phyloP scores from a whole-genome alignment of 1,140 invertebrate species.

The Drosophila pachea region DNA sequence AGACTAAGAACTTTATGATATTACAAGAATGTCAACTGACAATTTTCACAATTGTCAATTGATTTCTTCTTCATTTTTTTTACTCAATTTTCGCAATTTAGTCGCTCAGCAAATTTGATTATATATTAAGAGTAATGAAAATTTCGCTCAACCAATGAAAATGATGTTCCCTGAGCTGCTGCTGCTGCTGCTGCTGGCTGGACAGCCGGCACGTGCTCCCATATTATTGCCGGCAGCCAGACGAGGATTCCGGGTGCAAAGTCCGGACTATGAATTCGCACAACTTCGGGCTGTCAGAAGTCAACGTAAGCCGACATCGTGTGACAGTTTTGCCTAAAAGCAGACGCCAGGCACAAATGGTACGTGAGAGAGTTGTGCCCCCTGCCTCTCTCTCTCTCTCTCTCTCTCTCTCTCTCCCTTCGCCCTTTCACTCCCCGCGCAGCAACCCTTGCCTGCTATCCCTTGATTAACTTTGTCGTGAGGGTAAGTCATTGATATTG shows the following conservation, averaged over 20 bases:
- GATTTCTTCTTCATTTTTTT: slow-evolving; percentile 1
- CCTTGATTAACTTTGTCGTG: slow-evolving; percentile 64
- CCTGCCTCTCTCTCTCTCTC: not conserved
- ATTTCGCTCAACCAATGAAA: slow-evolving; percentile 42
- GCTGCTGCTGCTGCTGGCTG: slow-evolving; percentile 23
- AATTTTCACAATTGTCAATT: slow-evolving; percentile 17
- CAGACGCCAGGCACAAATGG: slow-evolving; percentile 30
- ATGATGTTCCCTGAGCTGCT: slow-evolving; percentile 37
- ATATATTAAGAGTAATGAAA: slow-evolving; percentile 38
- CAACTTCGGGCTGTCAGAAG: slow-evolving; percentile 69
- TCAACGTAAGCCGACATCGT: slow-evolving; percentile 67
- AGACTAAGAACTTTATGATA: not conserved
- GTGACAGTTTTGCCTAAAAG: slow-evolving; percentile 43
- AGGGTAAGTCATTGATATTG: slow-evolving; percentile 58
- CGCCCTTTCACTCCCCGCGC: not conserved
- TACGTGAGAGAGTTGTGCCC: slow-evolving; percentile 46
- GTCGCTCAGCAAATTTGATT: slow-evolving; percentile 35
- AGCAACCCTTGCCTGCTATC: slow-evolving; percentile 36
- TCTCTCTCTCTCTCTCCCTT: not conserved
- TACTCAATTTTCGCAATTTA: slow-evolving; percentile 11
- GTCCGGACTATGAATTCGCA: slow-evolving; percentile 53
- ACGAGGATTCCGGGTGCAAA: slow-evolving; percentile 26
- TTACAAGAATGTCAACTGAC: not conserved
- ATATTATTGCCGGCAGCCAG: slow-evolving; percentile 16
- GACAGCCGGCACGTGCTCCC: slow-evolving; percentile 30